Percentiles rank a stretch among this genome's conserved stretches.
phyloP scores from a whole-genome alignment of 2,888 invertebrate species.

The Germaria angustata region DNA sequence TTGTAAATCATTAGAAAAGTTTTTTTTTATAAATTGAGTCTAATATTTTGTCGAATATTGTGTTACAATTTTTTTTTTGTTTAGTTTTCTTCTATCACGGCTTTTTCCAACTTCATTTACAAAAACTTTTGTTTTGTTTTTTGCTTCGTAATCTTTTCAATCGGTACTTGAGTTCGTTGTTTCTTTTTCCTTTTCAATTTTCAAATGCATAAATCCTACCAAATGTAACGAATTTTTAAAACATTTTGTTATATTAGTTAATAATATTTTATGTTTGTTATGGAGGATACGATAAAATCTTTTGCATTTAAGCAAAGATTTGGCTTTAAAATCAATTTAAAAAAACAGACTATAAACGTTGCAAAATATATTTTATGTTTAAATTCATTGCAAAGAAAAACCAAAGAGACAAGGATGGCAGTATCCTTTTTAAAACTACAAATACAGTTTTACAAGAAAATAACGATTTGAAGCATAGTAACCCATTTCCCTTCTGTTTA shows the following conservation, averaged over 20 bases:
- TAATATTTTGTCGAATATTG: constrained; percentile 23
- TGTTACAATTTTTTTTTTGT: neutral
- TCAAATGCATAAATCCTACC: neutral
- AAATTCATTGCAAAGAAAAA: neutral
- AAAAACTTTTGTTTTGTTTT: constrained; percentile 37
- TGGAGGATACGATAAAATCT: constrained; percentile 47
- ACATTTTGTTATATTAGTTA: neutral
- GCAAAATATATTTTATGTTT: neutral
- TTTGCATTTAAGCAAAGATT: constrained; percentile 3
- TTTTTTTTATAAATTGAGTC: constrained; percentile 12
- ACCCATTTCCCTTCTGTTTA: too few relatives aligned
- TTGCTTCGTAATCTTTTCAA: constrained; percentile 20
- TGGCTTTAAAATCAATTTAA: neutral
- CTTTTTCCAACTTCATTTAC: neutral
- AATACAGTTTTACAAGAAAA: too few relatives aligned
- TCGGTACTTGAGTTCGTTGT: constrained; percentile 20
- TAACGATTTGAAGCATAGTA: too few relatives aligned
- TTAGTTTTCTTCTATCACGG: constrained; percentile 3
- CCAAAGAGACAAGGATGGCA: neutral
- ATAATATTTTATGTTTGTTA: neutral
- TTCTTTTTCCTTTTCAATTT: neutral
- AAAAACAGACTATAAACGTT: neutral
- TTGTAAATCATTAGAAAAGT: constrained; percentile 1
- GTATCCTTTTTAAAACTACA: neutral
- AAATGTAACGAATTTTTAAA: constrained; percentile 44